phyloP scores from a whole-genome alignment of 1,140 invertebrate species.

The Polypedilum pembai region DNA sequence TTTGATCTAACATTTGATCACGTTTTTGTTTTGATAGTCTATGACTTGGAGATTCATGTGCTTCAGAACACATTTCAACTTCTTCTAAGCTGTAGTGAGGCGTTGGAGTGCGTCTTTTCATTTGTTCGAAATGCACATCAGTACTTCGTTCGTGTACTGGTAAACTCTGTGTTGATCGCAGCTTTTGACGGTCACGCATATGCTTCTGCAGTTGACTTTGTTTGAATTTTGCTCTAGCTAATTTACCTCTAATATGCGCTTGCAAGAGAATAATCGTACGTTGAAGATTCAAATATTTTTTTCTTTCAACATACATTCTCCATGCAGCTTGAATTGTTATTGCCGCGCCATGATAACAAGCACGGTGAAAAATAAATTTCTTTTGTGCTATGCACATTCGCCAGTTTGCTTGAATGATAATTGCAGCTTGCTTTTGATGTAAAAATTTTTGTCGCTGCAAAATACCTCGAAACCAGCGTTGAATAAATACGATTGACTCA shows the following conservation, averaged over 20 bases:
- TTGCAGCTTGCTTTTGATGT: slow-evolving; percentile 60
- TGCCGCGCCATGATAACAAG: slow-evolving; percentile 52
- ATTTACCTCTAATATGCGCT: slow-evolving; percentile 57
- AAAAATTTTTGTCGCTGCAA: slow-evolving; percentile 71
- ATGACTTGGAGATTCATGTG: slow-evolving; percentile 10
- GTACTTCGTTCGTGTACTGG: slow-evolving; percentile 24
- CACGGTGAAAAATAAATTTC: slow-evolving; percentile 33
- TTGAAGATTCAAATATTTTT: slow-evolving; percentile 59
- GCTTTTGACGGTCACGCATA: slow-evolving; percentile 29
- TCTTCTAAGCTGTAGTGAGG: slow-evolving; percentile 29
- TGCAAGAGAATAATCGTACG: slow-evolving; percentile 60
- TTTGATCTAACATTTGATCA: slow-evolving; percentile 23
- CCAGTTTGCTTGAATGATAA: slow-evolving; percentile 71
- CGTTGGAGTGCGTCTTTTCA: background rate
- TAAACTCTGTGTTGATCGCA: slow-evolving; percentile 30
- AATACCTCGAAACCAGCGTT: slow-evolving; percentile 82
- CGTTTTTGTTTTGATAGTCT: slow-evolving; percentile 5
- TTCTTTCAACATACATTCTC: slow-evolving; percentile 56
- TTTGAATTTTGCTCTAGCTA: slow-evolving; percentile 48
- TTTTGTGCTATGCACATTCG: slow-evolving; percentile 54
- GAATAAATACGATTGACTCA: slow-evolving; percentile 82
- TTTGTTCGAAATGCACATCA: background rate
- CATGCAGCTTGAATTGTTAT: slow-evolving; percentile 69
- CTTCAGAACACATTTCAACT: background rate
- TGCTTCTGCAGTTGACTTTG: slow-evolving; percentile 42